A percentile compares a stretch with the other conserved stretches of the same genome.
These are phyloP conservation scores for Progne subis DNA, from an alignment of 2,113 vertebrate genomes.

Conservation along the genomic window DNA sequence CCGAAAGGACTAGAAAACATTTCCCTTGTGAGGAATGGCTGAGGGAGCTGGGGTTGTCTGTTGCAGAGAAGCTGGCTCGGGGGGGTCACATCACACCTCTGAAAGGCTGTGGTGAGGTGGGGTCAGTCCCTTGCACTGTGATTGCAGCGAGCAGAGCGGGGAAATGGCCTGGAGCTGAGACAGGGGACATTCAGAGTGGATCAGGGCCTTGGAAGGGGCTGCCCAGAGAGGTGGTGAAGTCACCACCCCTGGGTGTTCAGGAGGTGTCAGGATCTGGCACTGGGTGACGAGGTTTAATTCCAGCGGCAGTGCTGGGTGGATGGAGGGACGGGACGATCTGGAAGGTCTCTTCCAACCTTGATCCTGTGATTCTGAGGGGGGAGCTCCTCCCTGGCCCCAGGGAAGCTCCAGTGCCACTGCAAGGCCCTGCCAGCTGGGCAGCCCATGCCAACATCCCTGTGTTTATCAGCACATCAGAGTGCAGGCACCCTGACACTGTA, in stretches of 20 bases:
- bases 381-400: not conserved
- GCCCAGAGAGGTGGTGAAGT: not conserved
- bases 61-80: not conserved
- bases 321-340: rapidly evolving
- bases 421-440: not conserved
- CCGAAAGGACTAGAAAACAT: not conserved
- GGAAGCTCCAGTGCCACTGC: not conserved
- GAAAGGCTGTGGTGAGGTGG: not conserved
- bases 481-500: not conserved
- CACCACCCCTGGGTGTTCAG: rapidly evolving
- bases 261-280: not conserved
- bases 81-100: not conserved
- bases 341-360: not conserved
- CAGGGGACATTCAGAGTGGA: not conserved
- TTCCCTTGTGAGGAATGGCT: not conserved
- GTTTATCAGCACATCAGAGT: not conserved
- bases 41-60: not conserved
- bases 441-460: not conserved
- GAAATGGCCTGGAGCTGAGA: not conserved
- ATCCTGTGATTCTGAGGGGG: not conserved
- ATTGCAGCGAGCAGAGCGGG: not conserved
- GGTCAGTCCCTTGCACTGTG: rapidly evolving
- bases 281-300: not conserved
- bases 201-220: not conserved
- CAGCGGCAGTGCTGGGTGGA: not conserved